phyloP scores from a whole-genome alignment of 2,113 vertebrate species.

The Campylorhamphus procurvoides region DNA sequence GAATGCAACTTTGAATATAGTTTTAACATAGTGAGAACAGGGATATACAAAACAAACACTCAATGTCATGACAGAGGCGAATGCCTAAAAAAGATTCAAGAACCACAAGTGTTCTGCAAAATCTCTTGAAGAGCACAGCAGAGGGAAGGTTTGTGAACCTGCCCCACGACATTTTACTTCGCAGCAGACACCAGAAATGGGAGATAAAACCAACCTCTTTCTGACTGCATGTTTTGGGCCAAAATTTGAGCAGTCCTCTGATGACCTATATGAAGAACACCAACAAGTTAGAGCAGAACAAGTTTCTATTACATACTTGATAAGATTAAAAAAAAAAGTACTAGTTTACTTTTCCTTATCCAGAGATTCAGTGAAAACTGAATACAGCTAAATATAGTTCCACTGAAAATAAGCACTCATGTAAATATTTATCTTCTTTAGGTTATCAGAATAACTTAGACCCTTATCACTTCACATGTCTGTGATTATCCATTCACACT shows the following conservation, averaged over 20 bases:
- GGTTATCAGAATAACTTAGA: not conserved
- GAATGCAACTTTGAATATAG: not conserved
- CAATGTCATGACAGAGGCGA: not conserved
- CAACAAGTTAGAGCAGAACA: constrained; percentile 19
- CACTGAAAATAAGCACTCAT: not conserved
- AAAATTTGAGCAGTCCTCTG: constrained; percentile 94
- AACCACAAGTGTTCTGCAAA: not conserved
- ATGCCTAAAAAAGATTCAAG: not conserved
- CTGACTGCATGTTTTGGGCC: constrained; percentile 98
- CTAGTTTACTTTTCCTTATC: not conserved
- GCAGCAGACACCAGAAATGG: not conserved
- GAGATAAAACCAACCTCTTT: constrained; percentile 86
- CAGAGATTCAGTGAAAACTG: not conserved
- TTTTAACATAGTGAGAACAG: not conserved
- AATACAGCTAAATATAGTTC: not conserved
- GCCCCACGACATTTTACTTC: not conserved
- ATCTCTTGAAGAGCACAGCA: not conserved
- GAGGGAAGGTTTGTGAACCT: not conserved
- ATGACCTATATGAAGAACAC: constrained; percentile 83
- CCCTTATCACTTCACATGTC: not conserved
- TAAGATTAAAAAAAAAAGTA: not conserved
- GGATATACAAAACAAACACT: not conserved
- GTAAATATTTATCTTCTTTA: not conserved
- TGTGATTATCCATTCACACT: not conserved
- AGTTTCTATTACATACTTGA: not conserved